Evolutionary conservation across 2,113 vertebrate species (phyloP).

Genomic region (Apodemus sylvaticus): DNA sequence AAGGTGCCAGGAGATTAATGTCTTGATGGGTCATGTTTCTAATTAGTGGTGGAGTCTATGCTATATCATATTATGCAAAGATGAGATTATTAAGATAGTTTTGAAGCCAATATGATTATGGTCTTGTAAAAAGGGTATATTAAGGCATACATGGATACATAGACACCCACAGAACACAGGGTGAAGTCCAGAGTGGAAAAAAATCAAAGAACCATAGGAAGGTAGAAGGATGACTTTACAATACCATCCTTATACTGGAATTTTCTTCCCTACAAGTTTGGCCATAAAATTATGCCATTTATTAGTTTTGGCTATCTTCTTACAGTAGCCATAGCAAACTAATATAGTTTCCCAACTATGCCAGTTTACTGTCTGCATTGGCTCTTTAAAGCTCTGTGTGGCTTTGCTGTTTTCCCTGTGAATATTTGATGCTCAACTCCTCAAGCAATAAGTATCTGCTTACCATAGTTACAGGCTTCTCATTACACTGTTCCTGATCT

Average conservation of each 20-base stretch:
- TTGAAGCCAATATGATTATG: neutral
- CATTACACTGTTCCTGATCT: neutral
- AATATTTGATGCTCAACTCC: neutral
- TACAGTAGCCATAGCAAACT: neutral
- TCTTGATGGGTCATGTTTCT: neutral
- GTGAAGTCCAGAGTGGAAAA: neutral
- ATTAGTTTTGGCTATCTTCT: neutral
- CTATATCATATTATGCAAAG: neutral
- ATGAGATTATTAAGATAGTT: neutral
- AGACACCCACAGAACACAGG: neutral
- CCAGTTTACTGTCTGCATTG: neutral
- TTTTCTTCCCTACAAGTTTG: neutral
- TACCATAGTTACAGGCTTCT: neutral
- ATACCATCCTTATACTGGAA: neutral
- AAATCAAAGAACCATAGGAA: neutral
- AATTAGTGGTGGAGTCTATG: neutral
- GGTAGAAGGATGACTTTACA: rapidly evolving
- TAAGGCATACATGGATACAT: neutral
- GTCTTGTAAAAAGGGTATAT: neutral
- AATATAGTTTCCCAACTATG: neutral
- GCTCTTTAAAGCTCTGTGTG: neutral
- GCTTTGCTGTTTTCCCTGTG: neutral
- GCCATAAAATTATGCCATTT: neutral
- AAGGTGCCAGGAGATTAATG: neutral
- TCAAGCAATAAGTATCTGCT: neutral